Evolutionary conservation across 2,113 vertebrate genomes (phyloP).

Genomic region (Archilochus colubris): DNA sequence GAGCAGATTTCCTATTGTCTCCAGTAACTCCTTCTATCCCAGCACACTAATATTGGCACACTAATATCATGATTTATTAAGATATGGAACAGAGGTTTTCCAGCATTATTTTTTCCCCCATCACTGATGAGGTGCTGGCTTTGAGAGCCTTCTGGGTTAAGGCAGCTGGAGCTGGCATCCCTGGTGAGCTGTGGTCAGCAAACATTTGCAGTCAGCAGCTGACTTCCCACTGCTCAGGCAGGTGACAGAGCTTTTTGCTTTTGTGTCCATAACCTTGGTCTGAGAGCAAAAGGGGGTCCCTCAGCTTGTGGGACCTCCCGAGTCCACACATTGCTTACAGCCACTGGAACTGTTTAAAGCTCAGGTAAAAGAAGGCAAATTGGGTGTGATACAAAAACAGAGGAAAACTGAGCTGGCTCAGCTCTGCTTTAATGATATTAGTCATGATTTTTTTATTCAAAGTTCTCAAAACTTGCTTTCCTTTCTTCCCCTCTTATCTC

Average conservation of each 20-base stretch:
- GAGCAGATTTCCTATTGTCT: neutral
- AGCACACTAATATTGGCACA: neutral
- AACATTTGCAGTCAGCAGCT: conserved; percentile 3
- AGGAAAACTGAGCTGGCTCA: neutral
- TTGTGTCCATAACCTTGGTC: neutral
- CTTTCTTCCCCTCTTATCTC: neutral
- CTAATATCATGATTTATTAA: neutral
- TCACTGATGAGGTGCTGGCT: neutral
- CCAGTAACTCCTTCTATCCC: conserved; percentile 9
- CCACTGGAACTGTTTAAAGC: neutral
- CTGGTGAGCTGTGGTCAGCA: neutral
- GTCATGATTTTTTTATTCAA: neutral
- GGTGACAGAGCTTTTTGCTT: neutral
- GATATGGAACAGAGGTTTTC: neutral
- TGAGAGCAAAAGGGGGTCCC: neutral
- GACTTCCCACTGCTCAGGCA: neutral
- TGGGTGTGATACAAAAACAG: neutral
- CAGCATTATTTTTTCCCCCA: too few species aligned
- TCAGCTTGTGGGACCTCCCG: neutral
- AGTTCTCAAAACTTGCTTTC: neutral
- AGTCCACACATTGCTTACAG: neutral
- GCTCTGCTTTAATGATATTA: neutral
- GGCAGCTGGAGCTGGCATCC: neutral
- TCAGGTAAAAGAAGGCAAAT: neutral
- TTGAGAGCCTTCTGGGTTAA: conserved; percentile 4